These are phyloP conservation scores for Tipula vernalis DNA, from an alignment of 2,888 invertebrate species.

Conservation along the genomic window DNA sequence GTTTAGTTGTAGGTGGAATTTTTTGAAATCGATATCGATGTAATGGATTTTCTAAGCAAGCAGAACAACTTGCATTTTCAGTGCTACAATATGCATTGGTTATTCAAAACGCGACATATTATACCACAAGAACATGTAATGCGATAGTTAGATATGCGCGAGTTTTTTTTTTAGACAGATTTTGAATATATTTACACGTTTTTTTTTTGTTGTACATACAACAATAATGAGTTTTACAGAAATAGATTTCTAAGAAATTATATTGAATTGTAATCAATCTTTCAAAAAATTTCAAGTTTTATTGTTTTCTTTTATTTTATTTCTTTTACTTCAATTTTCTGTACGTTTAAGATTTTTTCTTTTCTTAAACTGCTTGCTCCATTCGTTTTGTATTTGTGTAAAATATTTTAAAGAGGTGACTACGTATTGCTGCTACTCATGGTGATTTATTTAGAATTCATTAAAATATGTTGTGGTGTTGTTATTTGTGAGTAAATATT, in stretches of 20 bases:
- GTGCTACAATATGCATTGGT: neutral
- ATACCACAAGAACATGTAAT: neutral
- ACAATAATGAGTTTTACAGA: neutral
- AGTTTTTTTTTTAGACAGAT: neutral
- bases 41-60: neutral
- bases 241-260: neutral
- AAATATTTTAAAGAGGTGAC: neutral
- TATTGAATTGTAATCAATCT: conserved; percentile 4
- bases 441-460: neutral
- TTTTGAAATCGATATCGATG: neutral
- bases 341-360: neutral
- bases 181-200: neutral
- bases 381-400: neutral
- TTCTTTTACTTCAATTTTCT: neutral
- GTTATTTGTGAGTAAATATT: neutral
- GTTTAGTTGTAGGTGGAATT: neutral
- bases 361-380: neutral
- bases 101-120: neutral
- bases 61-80: neutral
- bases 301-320: neutral
- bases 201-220: neutral
- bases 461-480: neutral
- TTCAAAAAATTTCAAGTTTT: neutral
- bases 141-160: neutral
- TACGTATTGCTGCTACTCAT: neutral